These are phyloP conservation scores for Rhadinocentrus ornatus DNA, from an alignment of 2,797 vertebrate species.

Conservation along the genomic window DNA sequence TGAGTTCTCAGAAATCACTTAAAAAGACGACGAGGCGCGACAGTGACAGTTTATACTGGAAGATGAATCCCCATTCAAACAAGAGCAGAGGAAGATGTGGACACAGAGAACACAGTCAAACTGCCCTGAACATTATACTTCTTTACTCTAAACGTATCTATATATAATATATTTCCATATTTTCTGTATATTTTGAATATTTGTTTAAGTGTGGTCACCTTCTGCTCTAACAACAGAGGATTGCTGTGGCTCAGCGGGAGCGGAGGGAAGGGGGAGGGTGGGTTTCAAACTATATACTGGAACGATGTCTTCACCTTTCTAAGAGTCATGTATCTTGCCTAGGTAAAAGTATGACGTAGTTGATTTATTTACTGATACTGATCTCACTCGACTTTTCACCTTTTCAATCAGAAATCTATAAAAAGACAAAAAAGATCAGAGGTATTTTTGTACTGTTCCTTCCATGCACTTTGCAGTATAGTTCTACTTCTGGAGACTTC, in stretches of 20 bases:
- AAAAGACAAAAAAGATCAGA: slow-evolving; percentile 57
- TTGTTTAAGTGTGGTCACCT: slow-evolving; percentile 86
- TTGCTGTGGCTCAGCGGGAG: slow-evolving; percentile 53
- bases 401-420: slow-evolving; percentile 65
- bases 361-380: slow-evolving; percentile 77
- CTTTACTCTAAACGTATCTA: slow-evolving; percentile 83
- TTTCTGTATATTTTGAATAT: slow-evolving; percentile 91
- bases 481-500: slow-evolving; percentile 74
- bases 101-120: slow-evolving; percentile 72
- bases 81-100: slow-evolving; percentile 42
- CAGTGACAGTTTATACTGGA: slow-evolving; percentile 51
- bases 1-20: slow-evolving; percentile 66
- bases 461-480: slow-evolving; percentile 80
- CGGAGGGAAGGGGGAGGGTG: slow-evolving; percentile 31
- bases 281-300: slow-evolving; percentile 65
- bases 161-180: slow-evolving; percentile 85
- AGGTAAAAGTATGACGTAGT: slow-evolving; percentile 75
- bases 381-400: slow-evolving; percentile 73
- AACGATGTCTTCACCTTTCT: slow-evolving; percentile 80
- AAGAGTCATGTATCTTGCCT: slow-evolving; percentile 76
- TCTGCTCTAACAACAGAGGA: slow-evolving; percentile 65
- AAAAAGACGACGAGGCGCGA: slow-evolving; percentile 39
- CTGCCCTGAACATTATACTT: slow-evolving; percentile 82
- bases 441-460: slow-evolving; percentile 80
- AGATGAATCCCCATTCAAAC: slow-evolving; percentile 66